Percentiles rank a stretch among this genome's conserved stretches.
These are phyloP conservation scores for Torymus aiolomorphi DNA, from an alignment of 2,888 invertebrate genomes.

Conservation along the genomic window DNA sequence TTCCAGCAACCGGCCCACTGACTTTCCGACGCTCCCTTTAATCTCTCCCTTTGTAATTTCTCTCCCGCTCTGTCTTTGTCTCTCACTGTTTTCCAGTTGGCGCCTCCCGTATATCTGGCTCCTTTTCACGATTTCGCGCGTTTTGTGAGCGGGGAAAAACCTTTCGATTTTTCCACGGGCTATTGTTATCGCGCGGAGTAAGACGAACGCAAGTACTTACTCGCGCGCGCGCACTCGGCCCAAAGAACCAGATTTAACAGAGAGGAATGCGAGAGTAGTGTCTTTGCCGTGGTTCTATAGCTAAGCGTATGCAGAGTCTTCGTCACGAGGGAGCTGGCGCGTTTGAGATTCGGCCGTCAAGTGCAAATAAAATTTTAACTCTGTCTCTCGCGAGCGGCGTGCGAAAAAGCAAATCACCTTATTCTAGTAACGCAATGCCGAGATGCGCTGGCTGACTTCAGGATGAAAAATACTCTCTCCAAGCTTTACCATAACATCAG, in stretches of 20 bases:
- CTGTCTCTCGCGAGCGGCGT: no score
- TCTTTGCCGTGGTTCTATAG: no score
- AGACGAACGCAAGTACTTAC: neutral
- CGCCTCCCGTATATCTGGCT: neutral
- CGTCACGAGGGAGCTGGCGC: no score
- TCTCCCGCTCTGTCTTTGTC: neutral
- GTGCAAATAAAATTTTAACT: no score
- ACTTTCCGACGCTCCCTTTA: constrained; percentile 1
- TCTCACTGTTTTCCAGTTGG: constrained; percentile 4
- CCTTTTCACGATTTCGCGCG: neutral
- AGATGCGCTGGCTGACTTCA: no score
- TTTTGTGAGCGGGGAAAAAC: neutral
- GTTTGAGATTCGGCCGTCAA: no score
- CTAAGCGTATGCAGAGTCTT: no score
- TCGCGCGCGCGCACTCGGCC: neutral
- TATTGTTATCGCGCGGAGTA: neutral
- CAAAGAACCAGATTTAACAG: neutral
- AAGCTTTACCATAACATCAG: no score
- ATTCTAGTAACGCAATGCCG: no score
- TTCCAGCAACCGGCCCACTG: no score
- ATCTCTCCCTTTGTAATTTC: constrained; percentile 3
- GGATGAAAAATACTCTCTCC: no score
- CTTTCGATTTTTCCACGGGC: constrained; percentile 9
- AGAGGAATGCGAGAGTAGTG: neutral
- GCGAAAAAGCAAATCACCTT: no score